phyloP scores from a whole-genome alignment of 2,113 vertebrate species.

The Dasyurus viverrinus region DNA sequence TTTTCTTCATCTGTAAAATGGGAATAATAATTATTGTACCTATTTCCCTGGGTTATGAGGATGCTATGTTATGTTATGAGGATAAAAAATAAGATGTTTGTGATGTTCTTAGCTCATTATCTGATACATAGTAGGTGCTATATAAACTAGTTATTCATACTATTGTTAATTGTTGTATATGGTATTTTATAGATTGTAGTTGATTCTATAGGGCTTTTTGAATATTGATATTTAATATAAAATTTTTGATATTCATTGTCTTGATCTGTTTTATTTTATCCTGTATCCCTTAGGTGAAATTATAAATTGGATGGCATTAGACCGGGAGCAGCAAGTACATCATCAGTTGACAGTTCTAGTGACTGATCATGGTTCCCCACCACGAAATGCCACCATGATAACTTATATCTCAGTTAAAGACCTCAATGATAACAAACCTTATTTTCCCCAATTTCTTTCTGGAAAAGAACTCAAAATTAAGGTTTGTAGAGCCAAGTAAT shows the following conservation, averaged over 20 bases:
- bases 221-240: accelerated
- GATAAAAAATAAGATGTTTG: not conserved
- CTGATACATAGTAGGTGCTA: not conserved
- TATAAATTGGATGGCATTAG: conserved; percentile 90
- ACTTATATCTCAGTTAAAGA: conserved; percentile 88
- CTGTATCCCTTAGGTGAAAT: conserved; percentile 88
- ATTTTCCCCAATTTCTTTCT: conserved; percentile 86
- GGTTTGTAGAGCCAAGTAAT: conserved; percentile 78
- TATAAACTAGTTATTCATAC: not conserved
- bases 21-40: not conserved
- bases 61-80: too few relatives aligned
- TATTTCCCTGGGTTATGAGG: not conserved
- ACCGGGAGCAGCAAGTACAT: conserved; percentile 87
- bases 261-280: not conserved
- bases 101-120: not conserved
- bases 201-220: not conserved
- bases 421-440: conserved; percentile 90
- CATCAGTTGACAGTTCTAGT: conserved; percentile 89
- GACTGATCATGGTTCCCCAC: conserved; percentile 89
- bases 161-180: not conserved
- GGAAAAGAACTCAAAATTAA: conserved; percentile 85
- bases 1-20: not conserved
- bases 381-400: conserved; percentile 84
- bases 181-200: not conserved
- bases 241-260: accelerated